Conservation (phyloP, 2,888 invertebrate species). For the Pediacus dermestoides region DNA sequence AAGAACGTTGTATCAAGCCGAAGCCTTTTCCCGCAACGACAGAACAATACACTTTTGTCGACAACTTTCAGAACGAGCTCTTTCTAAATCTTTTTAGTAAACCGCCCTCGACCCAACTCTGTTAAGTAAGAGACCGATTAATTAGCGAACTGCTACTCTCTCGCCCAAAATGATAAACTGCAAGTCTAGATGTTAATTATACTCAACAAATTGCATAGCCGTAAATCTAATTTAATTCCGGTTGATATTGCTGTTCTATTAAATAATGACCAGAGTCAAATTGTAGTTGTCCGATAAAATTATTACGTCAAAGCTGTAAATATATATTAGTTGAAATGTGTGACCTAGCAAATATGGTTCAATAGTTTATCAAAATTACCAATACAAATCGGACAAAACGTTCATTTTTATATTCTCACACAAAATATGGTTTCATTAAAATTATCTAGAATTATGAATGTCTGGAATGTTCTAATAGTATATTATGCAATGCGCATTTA, state of each 20-base stretch:
- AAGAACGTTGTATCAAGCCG: slow-evolving; percentile 41
- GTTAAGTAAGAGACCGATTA: slow-evolving; percentile 31
- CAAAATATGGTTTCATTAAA: too few relatives aligned
- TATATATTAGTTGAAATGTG: too few relatives aligned
- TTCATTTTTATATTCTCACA: too few relatives aligned
- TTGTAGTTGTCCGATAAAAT: too few relatives aligned
- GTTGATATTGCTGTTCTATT: slow-evolving; percentile 29
- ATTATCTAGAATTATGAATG: too few relatives aligned
- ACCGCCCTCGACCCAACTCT: slow-evolving; percentile 12
- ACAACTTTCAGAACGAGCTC: slow-evolving; percentile 35
- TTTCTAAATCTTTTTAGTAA: slow-evolving; percentile 30
- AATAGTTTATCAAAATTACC: too few relatives aligned
- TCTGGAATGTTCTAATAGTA: too few relatives aligned
- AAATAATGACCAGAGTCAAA: too few relatives aligned
- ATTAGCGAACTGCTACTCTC: slow-evolving; percentile 30
- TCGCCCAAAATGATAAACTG: slow-evolving; percentile 34
- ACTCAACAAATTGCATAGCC: slow-evolving; percentile 41
- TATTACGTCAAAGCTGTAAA: too few relatives aligned
- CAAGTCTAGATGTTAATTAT: slow-evolving; percentile 41
- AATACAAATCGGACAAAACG: too few relatives aligned
- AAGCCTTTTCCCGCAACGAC: slow-evolving; percentile 39
- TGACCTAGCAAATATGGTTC: too few relatives aligned
- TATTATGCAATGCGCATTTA: too few relatives aligned
- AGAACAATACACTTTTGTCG: slow-evolving; percentile 49
- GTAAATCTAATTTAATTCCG: slow-evolving; percentile 37